Evolutionary conservation across 2,888 invertebrate genomes (phyloP).

Genomic region (Pyrrhia umbra): DNA sequence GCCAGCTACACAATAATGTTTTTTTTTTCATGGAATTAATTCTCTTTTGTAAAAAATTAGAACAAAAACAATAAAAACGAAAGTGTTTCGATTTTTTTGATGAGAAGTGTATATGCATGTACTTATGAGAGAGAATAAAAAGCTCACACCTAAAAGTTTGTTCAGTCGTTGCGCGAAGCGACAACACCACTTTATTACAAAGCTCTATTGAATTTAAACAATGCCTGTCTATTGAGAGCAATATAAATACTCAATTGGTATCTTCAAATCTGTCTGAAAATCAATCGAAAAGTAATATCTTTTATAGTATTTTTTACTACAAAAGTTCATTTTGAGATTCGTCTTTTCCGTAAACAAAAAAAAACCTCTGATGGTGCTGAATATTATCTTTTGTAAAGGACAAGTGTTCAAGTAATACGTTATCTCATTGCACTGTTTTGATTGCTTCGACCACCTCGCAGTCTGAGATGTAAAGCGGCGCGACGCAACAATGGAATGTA

Average conservation of each 20-base stretch:
- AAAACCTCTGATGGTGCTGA: constrained; percentile 44
- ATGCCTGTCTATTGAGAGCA: constrained; percentile 20
- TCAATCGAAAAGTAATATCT: constrained; percentile 47
- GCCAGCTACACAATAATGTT: too few species aligned
- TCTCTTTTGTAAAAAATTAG: too few species aligned
- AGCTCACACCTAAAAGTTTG: constrained; percentile 29
- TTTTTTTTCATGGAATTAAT: too few species aligned
- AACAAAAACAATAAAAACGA: too few species aligned
- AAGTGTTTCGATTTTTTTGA: too few species aligned
- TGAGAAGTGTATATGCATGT: constrained; percentile 41
- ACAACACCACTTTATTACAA: constrained; percentile 34
- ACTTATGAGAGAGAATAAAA: constrained; percentile 33
- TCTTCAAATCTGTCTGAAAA: constrained; percentile 42
- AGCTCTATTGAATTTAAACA: constrained; percentile 27
- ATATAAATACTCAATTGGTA: constrained; percentile 48
- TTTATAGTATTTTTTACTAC: constrained; percentile 45
- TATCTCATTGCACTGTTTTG: constrained; percentile 62
- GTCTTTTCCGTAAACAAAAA: too few species aligned
- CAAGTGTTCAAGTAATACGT: constrained; percentile 52
- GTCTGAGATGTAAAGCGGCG: constrained; percentile 41
- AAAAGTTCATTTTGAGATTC: constrained; percentile 36
- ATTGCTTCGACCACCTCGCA: constrained; percentile 64
- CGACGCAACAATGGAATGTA: constrained; percentile 70
- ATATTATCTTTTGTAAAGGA: constrained; percentile 37
- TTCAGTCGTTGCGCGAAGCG: constrained; percentile 17